Conservation (phyloP, 2,888 invertebrate genomes). For the Drosophila prolongata region DNA sequence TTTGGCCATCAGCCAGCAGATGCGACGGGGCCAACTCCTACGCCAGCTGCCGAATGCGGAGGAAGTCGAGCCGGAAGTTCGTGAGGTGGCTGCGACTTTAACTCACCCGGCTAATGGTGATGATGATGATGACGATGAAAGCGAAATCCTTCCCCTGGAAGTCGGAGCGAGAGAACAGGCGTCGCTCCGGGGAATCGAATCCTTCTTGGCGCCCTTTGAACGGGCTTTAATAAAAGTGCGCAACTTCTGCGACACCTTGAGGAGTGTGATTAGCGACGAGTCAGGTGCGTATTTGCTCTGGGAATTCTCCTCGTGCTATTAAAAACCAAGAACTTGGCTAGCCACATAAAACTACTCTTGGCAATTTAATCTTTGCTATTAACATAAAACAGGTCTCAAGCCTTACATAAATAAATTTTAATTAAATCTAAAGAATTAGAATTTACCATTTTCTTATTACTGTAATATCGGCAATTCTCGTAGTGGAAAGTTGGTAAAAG, state of each 20-base stretch:
- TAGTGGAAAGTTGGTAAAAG: too few species aligned
- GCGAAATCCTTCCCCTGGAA: conserved; percentile 14
- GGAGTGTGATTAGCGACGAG: conserved; percentile 61
- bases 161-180: conserved; percentile 12
- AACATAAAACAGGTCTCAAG: too few species aligned
- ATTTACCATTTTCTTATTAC: too few species aligned
- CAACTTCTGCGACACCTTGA: conserved; percentile 68
- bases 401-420: too few species aligned
- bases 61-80: conserved; percentile 53
- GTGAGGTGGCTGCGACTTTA: conserved; percentile 25
- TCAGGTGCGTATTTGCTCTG: conserved; percentile 27
- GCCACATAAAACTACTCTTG: too few species aligned
- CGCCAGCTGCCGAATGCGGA: conserved; percentile 46
- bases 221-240: conserved; percentile 63
- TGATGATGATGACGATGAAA: conserved; percentile 15
- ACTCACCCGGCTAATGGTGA: conserved; percentile 30
- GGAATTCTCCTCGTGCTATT: conserved; percentile 4
- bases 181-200: conserved; percentile 40
- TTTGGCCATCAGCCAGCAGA: conserved; percentile 62
- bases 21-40: conserved; percentile 43
- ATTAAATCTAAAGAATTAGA: too few species aligned
- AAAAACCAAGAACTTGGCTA: too few species aligned
- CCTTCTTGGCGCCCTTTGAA: conserved; percentile 63
- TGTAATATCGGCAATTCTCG: too few species aligned
- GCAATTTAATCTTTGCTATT: too few species aligned